Percentiles rank a stretch among this genome's conserved stretches.
These are phyloP conservation scores for Sebastes glaucus DNA, from an alignment of 2,797 vertebrate genomes.

Conservation along the genomic window DNA sequence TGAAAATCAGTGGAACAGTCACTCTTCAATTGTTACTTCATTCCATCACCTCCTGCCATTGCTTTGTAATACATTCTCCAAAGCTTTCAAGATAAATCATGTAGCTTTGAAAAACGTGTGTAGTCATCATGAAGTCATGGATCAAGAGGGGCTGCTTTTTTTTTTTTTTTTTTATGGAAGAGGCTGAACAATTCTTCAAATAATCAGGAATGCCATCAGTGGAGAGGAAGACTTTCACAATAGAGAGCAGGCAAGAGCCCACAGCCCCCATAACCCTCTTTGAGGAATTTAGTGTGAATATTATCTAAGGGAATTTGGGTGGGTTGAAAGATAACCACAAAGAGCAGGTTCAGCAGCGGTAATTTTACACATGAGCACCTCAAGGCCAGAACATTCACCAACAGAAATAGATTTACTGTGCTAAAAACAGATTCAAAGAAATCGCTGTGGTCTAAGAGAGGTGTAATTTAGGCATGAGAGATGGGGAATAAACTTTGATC, in stretches of 20 bases:
- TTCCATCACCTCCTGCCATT: constrained; percentile 19
- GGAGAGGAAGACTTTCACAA: background rate
- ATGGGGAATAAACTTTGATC: background rate
- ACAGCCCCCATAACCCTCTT: constrained; percentile 5
- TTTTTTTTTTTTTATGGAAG: background rate
- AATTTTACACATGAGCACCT: constrained; percentile 43
- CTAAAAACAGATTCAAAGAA: constrained; percentile 28
- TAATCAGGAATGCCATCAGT: constrained; percentile 24
- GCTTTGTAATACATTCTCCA: constrained; percentile 7
- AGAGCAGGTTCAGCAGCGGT: constrained; percentile 24
- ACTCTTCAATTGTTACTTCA: constrained; percentile 2
- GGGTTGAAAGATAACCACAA: constrained; percentile 41
- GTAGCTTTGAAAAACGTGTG: constrained; percentile 8
- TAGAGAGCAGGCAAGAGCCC: background rate
- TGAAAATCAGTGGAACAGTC: constrained; percentile 4
- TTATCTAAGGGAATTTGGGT: constrained; percentile 31
- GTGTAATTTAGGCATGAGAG: background rate
- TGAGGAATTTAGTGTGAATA: constrained; percentile 42
- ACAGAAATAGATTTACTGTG: constrained; percentile 35
- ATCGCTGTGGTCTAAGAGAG: constrained; percentile 10
- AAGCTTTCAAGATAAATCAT: constrained; percentile 12
- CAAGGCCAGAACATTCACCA: constrained; percentile 34
- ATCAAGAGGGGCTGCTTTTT: constrained; percentile 12
- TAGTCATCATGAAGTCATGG: constrained; percentile 20
- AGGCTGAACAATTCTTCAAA: constrained; percentile 17